Evolutionary conservation across 2,888 invertebrate genomes (phyloP), one percentile per base, ranked within the genome.

Genomic region (Heliconius charithonia): DNA sequence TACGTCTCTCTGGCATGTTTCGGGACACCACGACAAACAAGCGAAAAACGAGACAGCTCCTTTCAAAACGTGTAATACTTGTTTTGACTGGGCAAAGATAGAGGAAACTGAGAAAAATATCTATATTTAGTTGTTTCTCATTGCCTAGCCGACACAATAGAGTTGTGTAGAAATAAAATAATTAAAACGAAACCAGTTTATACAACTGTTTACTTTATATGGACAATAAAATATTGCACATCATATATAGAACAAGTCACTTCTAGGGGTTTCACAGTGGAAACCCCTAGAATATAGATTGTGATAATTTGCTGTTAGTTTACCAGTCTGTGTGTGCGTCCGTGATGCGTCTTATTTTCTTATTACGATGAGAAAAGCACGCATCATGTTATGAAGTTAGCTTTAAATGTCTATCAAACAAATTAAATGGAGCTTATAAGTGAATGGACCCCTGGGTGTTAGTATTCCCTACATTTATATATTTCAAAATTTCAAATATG

Each of bases 171-270:
- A 69, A 69, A 25, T 41, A 69, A 41, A 69, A 41, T 45, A 41
- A 69, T 69, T 63, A 25, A 25, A 67, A 69, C 22, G 16, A 25
- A 69, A 69, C 41, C 13, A 69, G 69, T 69, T 41, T 25, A 45
- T 45, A 25, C 19, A 45, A 69, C 69, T 69, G 69, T 45, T 41
- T 69, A n/a, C 62, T 25, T 27, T 25, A 69, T 45, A 25, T 45
- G 25, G 16, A 45, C 9, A 41, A 41, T 69, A 45, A 16, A 45
- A 69, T 19, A 25, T 69, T 9, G 25, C 16, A 25, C n/a, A 69
- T 69, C 16, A 37, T 69, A 41, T 25, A 41, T 69, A 41, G 25
- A 69, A 69, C 69, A 25, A 45, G 41, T 25, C 19, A 45, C 3
- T 69, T 27, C 41, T 25, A 69, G 67, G 41, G n/a, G 25, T 25